Base-by-base conservation (phyloP, 1,140 invertebrate species). In the Trichogramma pretiosum region DNA sequence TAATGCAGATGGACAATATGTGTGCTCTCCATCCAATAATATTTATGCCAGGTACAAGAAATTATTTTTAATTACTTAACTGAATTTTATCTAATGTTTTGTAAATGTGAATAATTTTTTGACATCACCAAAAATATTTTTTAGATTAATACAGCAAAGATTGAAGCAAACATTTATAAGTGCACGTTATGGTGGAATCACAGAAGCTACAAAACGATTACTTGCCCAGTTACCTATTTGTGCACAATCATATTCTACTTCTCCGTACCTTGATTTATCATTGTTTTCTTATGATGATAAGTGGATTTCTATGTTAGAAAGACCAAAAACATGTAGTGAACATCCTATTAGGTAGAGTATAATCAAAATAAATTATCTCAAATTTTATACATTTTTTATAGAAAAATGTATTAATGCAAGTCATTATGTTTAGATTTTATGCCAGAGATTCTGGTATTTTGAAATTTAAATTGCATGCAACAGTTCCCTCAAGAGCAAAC, bases 251-350 rank as follows among this genome's bases (percentile, higher is more conserved):
- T 96, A 89, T 58, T 92, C 86, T 49, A 83, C 83, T 53, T 93
- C 90, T 32, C 94, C 93, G 1, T 98, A 97, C 67, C 74, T 98
- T 13, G 93, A 97, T 68, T 74, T 93, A 41, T 84, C 87, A 1
- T 73, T 97, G 4, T 98, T 97, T 65, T 93, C 84, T 62, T 98
- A 97, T 64, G 93, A 97, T 65, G 92, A 97, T 64, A 93, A 95
- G 67, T 92, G 89, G 83, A 86, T 98, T 0, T 95, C 93, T 2
- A 84, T 90, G 36, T 85, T 96, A 82, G 93, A 97, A 70, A 77
- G 93, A 48, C 93, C 93, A 0, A 96, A 96, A 73, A 83, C 85
- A 35, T 93, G 89, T 67, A 89, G 89, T 16, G 92, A 95, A 72
- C 85, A 93, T 74, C 89, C 91, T 3, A 94, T 95, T 49, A 80